Conservation (phyloP, 2,797 vertebrate genomes). For the Calcarius lapponicus region DNA sequence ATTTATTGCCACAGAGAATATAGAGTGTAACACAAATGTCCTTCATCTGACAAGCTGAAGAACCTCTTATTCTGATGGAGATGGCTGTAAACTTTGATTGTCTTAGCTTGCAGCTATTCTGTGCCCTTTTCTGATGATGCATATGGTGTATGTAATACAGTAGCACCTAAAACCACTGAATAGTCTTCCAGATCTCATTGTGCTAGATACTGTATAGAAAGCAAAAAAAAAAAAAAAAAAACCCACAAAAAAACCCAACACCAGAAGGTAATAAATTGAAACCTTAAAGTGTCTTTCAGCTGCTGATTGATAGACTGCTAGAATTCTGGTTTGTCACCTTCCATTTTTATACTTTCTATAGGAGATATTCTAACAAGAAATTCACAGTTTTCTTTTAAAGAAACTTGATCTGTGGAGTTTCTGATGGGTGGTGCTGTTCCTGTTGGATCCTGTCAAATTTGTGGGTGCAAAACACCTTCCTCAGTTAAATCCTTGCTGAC, state of each 20-base stretch:
- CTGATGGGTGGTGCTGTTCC: background rate
- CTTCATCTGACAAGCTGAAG: background rate
- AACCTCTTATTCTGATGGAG: background rate
- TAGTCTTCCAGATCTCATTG: rapidly evolving
- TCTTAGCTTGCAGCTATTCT: background rate
- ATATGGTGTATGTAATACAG: background rate
- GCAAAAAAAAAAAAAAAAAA: background rate
- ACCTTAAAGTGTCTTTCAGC: background rate
- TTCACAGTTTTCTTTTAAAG: background rate
- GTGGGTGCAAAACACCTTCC: conserved; percentile 21
- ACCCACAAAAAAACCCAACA: background rate
- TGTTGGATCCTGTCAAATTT: conserved; percentile 28
- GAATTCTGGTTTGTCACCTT: background rate
- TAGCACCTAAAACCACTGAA: background rate
- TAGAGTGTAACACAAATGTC: background rate
- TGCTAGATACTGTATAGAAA: background rate
- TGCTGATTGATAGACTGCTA: background rate
- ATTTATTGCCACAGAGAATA: background rate
- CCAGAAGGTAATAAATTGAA: background rate
- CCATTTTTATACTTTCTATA: background rate
- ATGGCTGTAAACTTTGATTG: background rate
- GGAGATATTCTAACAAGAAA: background rate
- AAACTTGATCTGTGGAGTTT: background rate
- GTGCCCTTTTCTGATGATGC: background rate
- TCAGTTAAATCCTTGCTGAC: conserved; percentile 3